Base-by-base conservation (phyloP, 1,140 invertebrate species). In the Belonocnema kinseyi region DNA sequence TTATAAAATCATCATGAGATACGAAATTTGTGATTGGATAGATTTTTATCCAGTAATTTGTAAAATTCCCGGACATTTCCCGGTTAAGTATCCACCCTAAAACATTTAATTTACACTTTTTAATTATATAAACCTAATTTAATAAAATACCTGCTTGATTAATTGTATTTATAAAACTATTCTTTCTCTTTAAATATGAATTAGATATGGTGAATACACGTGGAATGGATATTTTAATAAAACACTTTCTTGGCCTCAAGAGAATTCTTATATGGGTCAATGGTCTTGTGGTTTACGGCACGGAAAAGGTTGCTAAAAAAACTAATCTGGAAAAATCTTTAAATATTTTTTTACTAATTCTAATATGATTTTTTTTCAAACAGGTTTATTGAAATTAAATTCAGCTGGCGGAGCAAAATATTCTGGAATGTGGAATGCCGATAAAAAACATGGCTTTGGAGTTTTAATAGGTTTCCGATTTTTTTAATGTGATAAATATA, bases 391-490 rank as follows among this genome's bases (percentile, higher is more conserved):
- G 61, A 87, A 91, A 75, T 89, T 93, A 58, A 93, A 92, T 6
- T 89, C 91, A 10, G 89, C 91, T 50, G 89, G 91, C 70, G 92
- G 93, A 5, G 90, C 92, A 0, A 91, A 88, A 83, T 92, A 93
- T 78, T 91, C 88, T 72, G 93, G 93, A 16, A 85, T 91, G 51
- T 94, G 93, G 86, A 87, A 89, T 77, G 85, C 92, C 61, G 92
- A 93, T 82, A 90, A 92, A 73, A 94, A 94, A 83, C 86, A 93
- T 75, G 93, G 93, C 3, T 78, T 85, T 17, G 93, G 93, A 46
- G 26, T 19, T 71, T 46, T 46, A 46, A 46, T 46, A 46, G 40
- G 40, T 46, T 46, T 46, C 40, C 7, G 8, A 0, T 46, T 46
- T 46, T 46, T 46, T 46, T 11, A 46, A 11, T 46, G 40, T 46